phyloP scores from a whole-genome alignment of 2,888 invertebrate species.

The Sialis lutaria region DNA sequence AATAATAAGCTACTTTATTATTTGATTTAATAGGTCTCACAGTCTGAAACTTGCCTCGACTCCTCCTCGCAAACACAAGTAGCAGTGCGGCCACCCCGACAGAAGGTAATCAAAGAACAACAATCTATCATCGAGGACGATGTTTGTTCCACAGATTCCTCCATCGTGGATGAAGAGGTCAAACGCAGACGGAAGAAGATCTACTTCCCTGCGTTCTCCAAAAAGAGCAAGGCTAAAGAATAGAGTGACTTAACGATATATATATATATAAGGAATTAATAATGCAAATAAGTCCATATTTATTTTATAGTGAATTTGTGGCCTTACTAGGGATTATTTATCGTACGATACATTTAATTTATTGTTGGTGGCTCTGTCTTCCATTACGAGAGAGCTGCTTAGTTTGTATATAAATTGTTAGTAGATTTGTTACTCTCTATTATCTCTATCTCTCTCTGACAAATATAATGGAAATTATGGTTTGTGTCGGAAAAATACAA shows the following conservation, averaged over 20 bases:
- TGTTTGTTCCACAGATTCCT: constrained; percentile 49
- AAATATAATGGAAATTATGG: too few species aligned
- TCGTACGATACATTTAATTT: too few species aligned
- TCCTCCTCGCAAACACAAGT: constrained; percentile 9
- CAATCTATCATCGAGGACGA: constrained; percentile 38
- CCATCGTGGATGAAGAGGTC: constrained; percentile 43
- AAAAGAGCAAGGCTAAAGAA: constrained; percentile 32
- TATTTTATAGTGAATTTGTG: too few species aligned
- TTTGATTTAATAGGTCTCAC: constrained; percentile 25
- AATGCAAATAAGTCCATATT: neutral
- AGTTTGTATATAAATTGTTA: too few species aligned
- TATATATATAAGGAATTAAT: neutral
- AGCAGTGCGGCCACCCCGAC: constrained; percentile 8
- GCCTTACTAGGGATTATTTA: too few species aligned
- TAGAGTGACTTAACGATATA: constrained; percentile 8
- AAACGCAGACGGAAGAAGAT: constrained; percentile 43
- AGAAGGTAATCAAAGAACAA: constrained; percentile 17
- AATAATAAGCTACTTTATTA: neutral
- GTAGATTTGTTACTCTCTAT: too few species aligned
- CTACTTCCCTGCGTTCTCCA: constrained; percentile 40
- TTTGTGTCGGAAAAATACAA: too few species aligned
- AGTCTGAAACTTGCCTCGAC: constrained; percentile 31
- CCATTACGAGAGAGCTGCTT: too few species aligned
- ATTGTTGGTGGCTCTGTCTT: too few species aligned
- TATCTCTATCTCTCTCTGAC: too few species aligned